Evolutionary conservation across 1,140 invertebrate genomes (phyloP), one percentile per base, ranked within the genome.

Genomic region (Galleria mellonella): DNA sequence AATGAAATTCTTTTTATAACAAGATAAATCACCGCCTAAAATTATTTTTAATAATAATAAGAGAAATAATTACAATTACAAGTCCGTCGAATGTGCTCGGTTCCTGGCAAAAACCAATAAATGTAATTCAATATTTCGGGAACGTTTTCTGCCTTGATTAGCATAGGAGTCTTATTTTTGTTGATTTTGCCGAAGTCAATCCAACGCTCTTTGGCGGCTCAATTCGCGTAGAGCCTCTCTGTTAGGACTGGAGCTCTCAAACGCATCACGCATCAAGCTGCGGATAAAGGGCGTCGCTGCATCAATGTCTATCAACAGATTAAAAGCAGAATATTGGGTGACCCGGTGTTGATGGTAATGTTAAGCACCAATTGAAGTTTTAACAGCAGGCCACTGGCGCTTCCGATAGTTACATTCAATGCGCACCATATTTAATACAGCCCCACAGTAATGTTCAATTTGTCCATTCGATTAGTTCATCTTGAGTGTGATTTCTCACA

Each of bases 391-490:
- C 42, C 32, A 44, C 14, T 6, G 0, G 1, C 5, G 4, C 12
- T 32, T 0, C 0, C 23, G 10, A 23, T 44, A 12, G 27, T 44
- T 44, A n/a, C 4, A 4, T 12, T 60, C 56, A 10, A 59, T 43
- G 1, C 48, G 28, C 4, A 65, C 12, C 43, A 65, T 43, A 15
- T 65, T 58, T 11, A 50, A 41, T 8, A 62, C 47, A 3, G 62
- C 62, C 0, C 49, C 13, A 17, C 47, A 46, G 32, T 63, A 64
- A 8, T 55, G 45, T 15, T 64, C 58, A 9, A 59, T 59, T 32
- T 65, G 62, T 5, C 59, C 62, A 14, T 65, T 65, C 3, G 43
- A 45, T n/a, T 53, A 37, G 33, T 58, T 50, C 32, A 62, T 47
- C 27, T 55, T 58, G 1, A 55, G 48, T 5, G 62, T 58, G 9